Evolutionary conservation across 1,140 invertebrate species (phyloP).

Genomic region (Euura lappo): DNA sequence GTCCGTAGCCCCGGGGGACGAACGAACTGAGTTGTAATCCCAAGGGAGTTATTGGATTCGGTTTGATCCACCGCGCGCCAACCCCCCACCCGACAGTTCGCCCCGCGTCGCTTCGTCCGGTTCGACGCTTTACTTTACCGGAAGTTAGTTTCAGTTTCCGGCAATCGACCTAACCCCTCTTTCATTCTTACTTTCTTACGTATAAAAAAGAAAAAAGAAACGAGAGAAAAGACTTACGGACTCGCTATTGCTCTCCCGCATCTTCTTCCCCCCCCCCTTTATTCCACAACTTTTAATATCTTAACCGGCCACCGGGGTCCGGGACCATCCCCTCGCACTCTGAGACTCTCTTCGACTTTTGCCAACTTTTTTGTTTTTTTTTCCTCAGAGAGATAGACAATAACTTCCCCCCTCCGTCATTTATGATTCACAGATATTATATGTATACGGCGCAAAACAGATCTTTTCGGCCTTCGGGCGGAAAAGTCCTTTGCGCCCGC

Average conservation of each 20-base stretch:
- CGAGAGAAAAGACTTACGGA: background rate
- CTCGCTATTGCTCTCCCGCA: background rate
- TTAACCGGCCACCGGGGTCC: background rate
- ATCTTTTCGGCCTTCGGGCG: too few species aligned
- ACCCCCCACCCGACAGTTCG: background rate
- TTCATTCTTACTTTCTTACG: too few species aligned
- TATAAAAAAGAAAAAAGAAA: background rate
- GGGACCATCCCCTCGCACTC: too few species aligned
- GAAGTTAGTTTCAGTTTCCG: conserved; percentile 11
- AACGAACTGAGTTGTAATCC: conserved; percentile 46
- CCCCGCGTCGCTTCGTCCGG: background rate
- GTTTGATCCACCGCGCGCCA: conserved; percentile 41
- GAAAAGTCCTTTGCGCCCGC: too few species aligned
- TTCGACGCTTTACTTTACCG: conserved; percentile 4
- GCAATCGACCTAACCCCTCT: conserved; percentile 2
- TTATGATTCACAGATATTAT: too few species aligned
- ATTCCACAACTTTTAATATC: background rate
- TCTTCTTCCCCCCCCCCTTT: background rate
- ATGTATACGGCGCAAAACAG: too few species aligned
- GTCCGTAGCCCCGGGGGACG: conserved; percentile 33
- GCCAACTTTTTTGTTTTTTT: too few species aligned
- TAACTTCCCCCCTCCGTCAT: too few species aligned
- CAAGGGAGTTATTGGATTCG: conserved; percentile 53
- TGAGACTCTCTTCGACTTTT: too few species aligned
- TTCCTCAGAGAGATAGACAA: too few species aligned